These are phyloP conservation scores for Palythoa grandis DNA, from an alignment of 92 coral and sea anemone species.

Conservation along the genomic window DNA sequence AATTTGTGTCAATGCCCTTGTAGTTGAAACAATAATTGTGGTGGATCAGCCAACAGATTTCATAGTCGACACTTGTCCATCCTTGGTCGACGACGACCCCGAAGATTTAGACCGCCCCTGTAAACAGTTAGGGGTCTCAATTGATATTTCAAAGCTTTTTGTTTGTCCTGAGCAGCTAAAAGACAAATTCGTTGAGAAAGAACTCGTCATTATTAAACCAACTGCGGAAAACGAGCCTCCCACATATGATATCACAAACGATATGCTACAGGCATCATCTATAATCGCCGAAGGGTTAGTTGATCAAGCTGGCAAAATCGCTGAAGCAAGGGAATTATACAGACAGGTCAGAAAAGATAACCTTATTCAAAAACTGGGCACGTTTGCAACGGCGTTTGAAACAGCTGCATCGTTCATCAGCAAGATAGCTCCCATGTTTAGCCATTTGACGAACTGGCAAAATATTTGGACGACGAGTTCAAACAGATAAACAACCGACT, in stretches of 20 bases:
- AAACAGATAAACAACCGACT: no score
- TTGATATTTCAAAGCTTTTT: slow-evolving; percentile 6
- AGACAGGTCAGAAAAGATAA: no score
- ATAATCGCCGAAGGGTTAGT: slow-evolving; percentile 27
- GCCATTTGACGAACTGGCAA: slow-evolving; percentile 8
- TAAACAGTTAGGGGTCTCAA: slow-evolving; percentile 5
- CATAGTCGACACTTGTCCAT: no score
- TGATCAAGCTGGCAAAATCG: no score
- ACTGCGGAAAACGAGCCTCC: slow-evolving; percentile 36
- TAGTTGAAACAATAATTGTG: slow-evolving; percentile 23
- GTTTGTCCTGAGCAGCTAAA: slow-evolving; percentile 33
- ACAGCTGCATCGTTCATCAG: slow-evolving; percentile 35
- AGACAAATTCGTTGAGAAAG: slow-evolving; percentile 3
- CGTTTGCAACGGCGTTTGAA: neutral
- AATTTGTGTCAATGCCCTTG: slow-evolving; percentile 47
- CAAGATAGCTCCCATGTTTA: slow-evolving; percentile 27
- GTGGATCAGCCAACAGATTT: slow-evolving; percentile 14
- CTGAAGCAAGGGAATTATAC: no score
- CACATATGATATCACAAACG: slow-evolving; percentile 34
- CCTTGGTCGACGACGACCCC: no score
- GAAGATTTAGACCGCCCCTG: neutral
- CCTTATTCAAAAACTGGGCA: no score
- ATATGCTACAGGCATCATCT: slow-evolving; percentile 38
- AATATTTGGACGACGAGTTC: slow-evolving; percentile 29
- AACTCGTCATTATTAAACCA: neutral